These are phyloP conservation scores for Entelurus aequoreus DNA, from an alignment of 2,113 vertebrate species.

Conservation along the genomic window DNA sequence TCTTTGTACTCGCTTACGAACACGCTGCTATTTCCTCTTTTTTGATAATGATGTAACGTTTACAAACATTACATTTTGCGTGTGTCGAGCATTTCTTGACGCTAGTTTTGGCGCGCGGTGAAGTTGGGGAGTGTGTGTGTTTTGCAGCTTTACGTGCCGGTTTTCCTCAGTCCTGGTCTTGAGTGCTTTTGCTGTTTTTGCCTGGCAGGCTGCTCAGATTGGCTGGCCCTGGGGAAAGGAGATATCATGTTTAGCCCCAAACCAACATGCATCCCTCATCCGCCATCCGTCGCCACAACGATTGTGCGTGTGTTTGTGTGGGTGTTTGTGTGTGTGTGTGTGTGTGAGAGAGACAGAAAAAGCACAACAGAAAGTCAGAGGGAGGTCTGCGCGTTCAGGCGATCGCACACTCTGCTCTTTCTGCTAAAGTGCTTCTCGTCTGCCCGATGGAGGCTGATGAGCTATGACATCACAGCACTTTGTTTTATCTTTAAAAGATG, in stretches of 20 bases:
- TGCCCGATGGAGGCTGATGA: slow-evolving; percentile 64
- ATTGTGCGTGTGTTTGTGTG: slow-evolving; percentile 19
- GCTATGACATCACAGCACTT: slow-evolving; percentile 75
- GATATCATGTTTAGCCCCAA: slow-evolving; percentile 76
- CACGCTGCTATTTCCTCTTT: slow-evolving; percentile 20
- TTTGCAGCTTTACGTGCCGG: slow-evolving; percentile 35
- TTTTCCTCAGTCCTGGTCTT: slow-evolving; percentile 58
- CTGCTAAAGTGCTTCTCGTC: slow-evolving; percentile 69
- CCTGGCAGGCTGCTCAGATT: slow-evolving; percentile 72
- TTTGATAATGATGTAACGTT: neutral
- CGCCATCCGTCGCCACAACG: slow-evolving; percentile 42
- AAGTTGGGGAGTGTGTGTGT: slow-evolving; percentile 21
- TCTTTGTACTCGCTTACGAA: slow-evolving; percentile 32
- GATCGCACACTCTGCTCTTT: slow-evolving; percentile 62
- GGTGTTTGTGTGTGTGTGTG: slow-evolving; percentile 15
- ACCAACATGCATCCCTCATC: slow-evolving; percentile 74
- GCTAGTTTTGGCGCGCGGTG: slow-evolving; percentile 26
- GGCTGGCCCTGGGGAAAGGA: slow-evolving; percentile 64
- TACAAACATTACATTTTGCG: neutral
- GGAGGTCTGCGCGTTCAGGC: slow-evolving; percentile 68
- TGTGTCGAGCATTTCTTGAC: slow-evolving; percentile 28
- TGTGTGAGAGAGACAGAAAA: slow-evolving; percentile 19
- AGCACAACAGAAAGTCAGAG: slow-evolving; percentile 49
- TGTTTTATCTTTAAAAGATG: slow-evolving; percentile 78
- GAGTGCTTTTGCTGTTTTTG: slow-evolving; percentile 69